These are phyloP conservation scores for Aegypius monachus DNA, from an alignment of 2,113 vertebrate species.

Conservation along the genomic window DNA sequence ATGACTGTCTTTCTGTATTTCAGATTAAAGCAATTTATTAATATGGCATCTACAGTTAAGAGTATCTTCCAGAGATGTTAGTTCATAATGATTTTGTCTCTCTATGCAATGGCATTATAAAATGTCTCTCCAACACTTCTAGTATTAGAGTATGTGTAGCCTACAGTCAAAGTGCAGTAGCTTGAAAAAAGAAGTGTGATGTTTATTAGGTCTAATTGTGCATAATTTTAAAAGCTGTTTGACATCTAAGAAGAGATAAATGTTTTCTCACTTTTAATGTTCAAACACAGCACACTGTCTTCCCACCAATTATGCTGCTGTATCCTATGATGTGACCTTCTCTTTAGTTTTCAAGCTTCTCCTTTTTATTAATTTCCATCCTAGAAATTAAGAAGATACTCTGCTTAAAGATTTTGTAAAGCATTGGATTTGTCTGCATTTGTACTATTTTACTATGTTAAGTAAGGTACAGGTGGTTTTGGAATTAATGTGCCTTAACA, in stretches of 20 bases:
- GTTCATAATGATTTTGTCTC: neutral
- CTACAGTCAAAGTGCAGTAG: conserved; percentile 17
- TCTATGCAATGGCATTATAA: neutral
- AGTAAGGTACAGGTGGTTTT: neutral
- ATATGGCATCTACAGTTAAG: neutral
- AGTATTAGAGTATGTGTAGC: neutral
- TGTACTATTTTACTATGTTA: neutral
- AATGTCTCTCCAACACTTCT: neutral
- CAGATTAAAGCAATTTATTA: neutral
- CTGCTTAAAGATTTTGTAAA: neutral
- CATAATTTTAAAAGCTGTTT: conserved; percentile 47
- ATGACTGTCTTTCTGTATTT: neutral
- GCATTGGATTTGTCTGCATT: neutral
- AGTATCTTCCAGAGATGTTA: neutral
- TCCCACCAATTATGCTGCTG: conserved; percentile 76
- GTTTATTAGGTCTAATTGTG: conserved; percentile 52
- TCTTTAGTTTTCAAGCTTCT: conserved; percentile 65
- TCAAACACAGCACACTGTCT: conserved; percentile 71
- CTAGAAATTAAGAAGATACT: neutral
- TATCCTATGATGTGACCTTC: conserved; percentile 72
- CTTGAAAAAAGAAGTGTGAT: conserved; percentile 36
- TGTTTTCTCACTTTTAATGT: conserved; percentile 76
- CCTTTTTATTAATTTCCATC: conserved; percentile 71
- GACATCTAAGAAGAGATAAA: conserved; percentile 70
- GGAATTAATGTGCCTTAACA: neutral